Percentiles rank a stretch among this genome's conserved stretches.
phyloP scores from a whole-genome alignment of 2,113 vertebrate genomes.

The Galeopterus variegatus region DNA sequence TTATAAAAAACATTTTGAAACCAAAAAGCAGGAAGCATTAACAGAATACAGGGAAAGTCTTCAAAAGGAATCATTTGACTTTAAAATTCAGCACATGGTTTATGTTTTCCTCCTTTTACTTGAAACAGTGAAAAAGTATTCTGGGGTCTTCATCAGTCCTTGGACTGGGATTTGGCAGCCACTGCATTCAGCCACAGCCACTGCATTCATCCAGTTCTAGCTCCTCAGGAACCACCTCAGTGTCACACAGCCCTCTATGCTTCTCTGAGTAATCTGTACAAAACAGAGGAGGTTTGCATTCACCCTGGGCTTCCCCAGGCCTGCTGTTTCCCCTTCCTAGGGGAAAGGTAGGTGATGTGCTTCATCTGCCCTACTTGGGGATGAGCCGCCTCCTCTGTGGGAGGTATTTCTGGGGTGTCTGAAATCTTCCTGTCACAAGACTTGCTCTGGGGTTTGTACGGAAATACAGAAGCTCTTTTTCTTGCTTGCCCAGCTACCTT shows the following conservation, averaged over 20 bases:
- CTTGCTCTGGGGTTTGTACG: not conserved
- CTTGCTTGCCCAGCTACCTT: not conserved
- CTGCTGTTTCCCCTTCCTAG: not conserved
- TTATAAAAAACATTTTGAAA: not conserved
- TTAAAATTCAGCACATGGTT: not conserved
- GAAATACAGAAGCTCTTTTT: not conserved
- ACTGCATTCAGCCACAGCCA: too few relatives aligned
- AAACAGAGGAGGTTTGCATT: not conserved
- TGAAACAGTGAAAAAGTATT: not conserved
- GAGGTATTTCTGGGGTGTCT: not conserved
- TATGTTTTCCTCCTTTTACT: not conserved
- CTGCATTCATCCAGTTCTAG: too few relatives aligned
- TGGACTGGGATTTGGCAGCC: not conserved
- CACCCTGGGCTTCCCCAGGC: not conserved
- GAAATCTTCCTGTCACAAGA: not conserved
- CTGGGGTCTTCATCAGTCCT: not conserved
- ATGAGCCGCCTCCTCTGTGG: not conserved
- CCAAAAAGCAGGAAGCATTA: not conserved
- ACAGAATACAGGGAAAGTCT: not conserved
- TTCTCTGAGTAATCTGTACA: not conserved
- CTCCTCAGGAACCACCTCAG: not conserved
- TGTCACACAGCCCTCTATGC: not conserved
- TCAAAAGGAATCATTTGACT: not conserved
- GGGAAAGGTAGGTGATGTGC: not conserved
- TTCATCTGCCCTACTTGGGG: not conserved